These are phyloP conservation scores for Cryptophagus acutangulus DNA, from an alignment of 2,888 invertebrate genomes.

Conservation along the genomic window DNA sequence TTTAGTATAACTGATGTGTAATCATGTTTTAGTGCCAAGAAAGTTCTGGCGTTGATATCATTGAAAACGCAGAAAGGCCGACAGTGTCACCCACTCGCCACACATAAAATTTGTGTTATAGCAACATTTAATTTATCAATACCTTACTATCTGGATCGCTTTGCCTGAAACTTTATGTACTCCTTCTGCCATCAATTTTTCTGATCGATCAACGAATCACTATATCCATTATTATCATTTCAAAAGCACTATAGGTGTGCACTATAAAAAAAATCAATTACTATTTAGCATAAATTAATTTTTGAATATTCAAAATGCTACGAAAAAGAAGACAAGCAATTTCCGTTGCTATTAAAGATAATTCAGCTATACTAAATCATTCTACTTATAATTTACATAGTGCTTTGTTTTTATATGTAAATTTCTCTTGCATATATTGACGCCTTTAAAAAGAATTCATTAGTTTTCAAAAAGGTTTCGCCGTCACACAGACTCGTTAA, in stretches of 20 bases:
- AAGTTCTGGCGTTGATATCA: slow-evolving; percentile 20
- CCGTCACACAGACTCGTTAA: slow-evolving; percentile 16
- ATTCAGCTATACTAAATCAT: slow-evolving; percentile 1
- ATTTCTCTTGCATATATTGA: slow-evolving; percentile 19
- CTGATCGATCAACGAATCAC: no score
- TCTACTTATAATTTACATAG: slow-evolving; percentile 1
- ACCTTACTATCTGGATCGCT: slow-evolving; percentile 28
- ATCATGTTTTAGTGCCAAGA: slow-evolving; percentile 23
- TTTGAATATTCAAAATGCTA: no score
- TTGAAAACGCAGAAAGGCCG: slow-evolving; percentile 21
- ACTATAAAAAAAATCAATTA: no score
- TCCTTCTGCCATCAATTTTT: slow-evolving; percentile 29
- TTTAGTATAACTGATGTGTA: slow-evolving; percentile 20
- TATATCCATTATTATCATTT: no score
- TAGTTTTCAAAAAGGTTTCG: slow-evolving; percentile 13
- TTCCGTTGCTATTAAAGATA: no score
- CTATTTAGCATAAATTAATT: no score
- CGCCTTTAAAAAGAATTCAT: slow-evolving; percentile 19
- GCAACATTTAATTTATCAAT: slow-evolving; percentile 32
- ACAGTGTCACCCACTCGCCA: slow-evolving; percentile 26
- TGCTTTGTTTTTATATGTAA: slow-evolving; percentile 11
- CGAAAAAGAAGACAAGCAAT: no score
- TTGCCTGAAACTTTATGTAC: slow-evolving; percentile 22
- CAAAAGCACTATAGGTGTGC: no score
- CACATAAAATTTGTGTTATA: slow-evolving; percentile 29